A percentile compares a stretch with the other conserved stretches of the same genome.
Evolutionary conservation across 2,113 vertebrate genomes (phyloP).

Genomic region (Solea senegalensis): DNA sequence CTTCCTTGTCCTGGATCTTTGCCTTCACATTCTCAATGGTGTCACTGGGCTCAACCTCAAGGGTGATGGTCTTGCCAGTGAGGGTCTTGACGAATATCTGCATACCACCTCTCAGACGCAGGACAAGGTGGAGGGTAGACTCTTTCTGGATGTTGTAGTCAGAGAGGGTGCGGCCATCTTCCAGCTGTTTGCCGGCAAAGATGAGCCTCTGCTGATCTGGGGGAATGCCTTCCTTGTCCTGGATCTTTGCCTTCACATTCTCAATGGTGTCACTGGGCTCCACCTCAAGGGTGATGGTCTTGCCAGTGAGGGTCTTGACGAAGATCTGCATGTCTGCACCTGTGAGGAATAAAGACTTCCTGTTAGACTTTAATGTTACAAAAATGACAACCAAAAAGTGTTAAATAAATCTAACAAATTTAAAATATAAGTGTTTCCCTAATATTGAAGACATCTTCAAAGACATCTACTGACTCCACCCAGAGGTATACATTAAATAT

Average conservation of each 20-base stretch:
- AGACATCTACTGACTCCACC: no score
- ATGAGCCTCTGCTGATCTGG: conserved; percentile 64
- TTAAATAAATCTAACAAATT: no score
- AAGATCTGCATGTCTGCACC: conserved; percentile 64
- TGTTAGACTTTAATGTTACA: not conserved
- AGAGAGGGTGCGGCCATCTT: conserved; percentile 55
- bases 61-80: conserved; percentile 62
- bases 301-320: conserved; percentile 58
- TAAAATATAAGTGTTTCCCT: no score
- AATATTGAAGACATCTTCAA: no score
- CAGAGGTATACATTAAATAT: no score
- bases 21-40: conserved; percentile 48
- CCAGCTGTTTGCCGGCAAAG: conserved; percentile 58
- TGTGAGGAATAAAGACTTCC: not conserved
- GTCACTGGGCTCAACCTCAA: conserved; percentile 48
- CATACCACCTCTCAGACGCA: conserved; percentile 61
- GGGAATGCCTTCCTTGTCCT: conserved; percentile 63
- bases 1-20: conserved; percentile 68
- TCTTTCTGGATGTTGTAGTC: conserved; percentile 67
- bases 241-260: conserved; percentile 57
- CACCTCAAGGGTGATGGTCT: conserved; percentile 61
- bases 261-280: conserved; percentile 64
- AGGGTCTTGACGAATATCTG: conserved; percentile 63
- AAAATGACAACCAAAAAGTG: no score
- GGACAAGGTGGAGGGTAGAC: conserved; percentile 58